Base-by-base conservation (phyloP, 53 echinoderm and acorn worm species). In the Crossaster papposus region DNA sequence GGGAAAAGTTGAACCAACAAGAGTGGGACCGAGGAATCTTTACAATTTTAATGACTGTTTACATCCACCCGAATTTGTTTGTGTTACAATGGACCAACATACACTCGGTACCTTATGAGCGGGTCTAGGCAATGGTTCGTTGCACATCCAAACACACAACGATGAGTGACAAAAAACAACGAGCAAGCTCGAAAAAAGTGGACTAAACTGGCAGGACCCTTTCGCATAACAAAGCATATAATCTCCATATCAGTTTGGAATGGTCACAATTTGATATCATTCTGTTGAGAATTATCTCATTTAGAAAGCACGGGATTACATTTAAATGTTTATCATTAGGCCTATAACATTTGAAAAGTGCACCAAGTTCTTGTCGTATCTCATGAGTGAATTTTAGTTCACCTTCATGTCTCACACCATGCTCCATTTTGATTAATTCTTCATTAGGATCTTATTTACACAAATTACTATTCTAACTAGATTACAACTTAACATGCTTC, bases 1-100 rank as follows among this genome's bases (percentile, higher is more conserved):
- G 51, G 73, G 78, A 78, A 85, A 26, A 68, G 30, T 71, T 72
- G 51, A 24, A 31, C 38, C 71, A 51, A 72, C 54, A 72, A 75
- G 87, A 76, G 58, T 11, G 22, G 18, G 31, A n/a, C 50, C 11
- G 51, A 33, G 33, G 54, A 85, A 75, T 87, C 87, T 87, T 63
- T 51, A 32, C 55, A 37, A 87, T 87, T 75, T 87, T 87, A 77
- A 87, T 87, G 87, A 87, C 77, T 87, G 87, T 87, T 87, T 87
- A 87, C 87, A 87, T 76, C 38, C 36, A 36, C 26, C 36, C 77
- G 58, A 72, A 76, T 87, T 55, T 87, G 87, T 87, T 87, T 87
- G 87, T 77, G 75, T 77, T 87, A 87, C 36, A 87, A 87, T 72
- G 75, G 75, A 75, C 75, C 87, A 76, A 77, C 55, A 87, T 75